Conservation (phyloP, 2,797 vertebrate genomes). For the Anabas testudineus region DNA sequence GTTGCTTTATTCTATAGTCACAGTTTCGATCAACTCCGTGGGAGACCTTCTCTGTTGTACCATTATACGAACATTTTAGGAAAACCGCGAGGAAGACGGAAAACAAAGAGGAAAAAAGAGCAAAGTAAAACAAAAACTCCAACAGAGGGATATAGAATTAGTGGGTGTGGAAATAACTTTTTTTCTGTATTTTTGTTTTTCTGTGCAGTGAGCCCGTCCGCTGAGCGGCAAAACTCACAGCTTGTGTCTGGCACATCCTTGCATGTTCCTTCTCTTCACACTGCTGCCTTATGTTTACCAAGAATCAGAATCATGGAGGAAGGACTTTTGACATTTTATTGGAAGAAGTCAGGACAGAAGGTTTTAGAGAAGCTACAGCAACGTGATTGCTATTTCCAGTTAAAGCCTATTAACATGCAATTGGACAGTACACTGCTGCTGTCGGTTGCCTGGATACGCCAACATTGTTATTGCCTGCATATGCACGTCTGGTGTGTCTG, state of each 20-base stretch:
- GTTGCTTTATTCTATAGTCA: background rate
- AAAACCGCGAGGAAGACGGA: slow-evolving; percentile 27
- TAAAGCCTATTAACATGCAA: slow-evolving; percentile 35
- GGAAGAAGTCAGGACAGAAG: background rate
- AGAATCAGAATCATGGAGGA: slow-evolving; percentile 16
- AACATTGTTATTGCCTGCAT: slow-evolving; percentile 20
- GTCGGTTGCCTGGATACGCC: slow-evolving; percentile 50
- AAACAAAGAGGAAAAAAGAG: slow-evolving; percentile 39
- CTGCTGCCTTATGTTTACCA: slow-evolving; percentile 32
- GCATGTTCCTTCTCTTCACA: background rate
- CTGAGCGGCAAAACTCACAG: slow-evolving; percentile 63
- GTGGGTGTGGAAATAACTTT: slow-evolving; percentile 41
- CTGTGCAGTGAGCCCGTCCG: slow-evolving; percentile 29
- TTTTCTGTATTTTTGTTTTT: slow-evolving; percentile 38
- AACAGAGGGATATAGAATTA: slow-evolving; percentile 36
- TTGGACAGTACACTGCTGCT: slow-evolving; percentile 30
- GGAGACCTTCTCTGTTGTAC: slow-evolving; percentile 31
- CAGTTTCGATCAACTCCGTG: slow-evolving; percentile 21
- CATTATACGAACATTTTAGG: slow-evolving; percentile 12
- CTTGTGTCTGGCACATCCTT: slow-evolving; percentile 43
- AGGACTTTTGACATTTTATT: background rate
- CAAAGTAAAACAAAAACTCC: slow-evolving; percentile 46
- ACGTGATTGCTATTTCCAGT: slow-evolving; percentile 29
- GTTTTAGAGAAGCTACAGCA: slow-evolving; percentile 15
- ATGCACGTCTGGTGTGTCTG: slow-evolving; percentile 12